A percentile compares a stretch with the other conserved stretches of the same genome.
phyloP scores from a whole-genome alignment of 2,888 invertebrate species.

The Halictus quadricinctus region DNA sequence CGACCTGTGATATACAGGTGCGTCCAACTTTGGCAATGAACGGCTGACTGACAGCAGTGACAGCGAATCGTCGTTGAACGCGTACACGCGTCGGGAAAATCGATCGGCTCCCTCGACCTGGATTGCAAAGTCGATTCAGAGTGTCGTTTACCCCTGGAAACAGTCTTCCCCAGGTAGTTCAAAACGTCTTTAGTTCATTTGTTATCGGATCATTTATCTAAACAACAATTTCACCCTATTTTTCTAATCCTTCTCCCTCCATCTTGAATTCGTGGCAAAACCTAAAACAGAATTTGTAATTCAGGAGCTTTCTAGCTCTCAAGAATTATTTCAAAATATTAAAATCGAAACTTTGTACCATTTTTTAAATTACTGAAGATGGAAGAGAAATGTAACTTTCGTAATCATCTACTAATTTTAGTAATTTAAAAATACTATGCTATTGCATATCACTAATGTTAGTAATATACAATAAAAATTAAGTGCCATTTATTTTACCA shows the following conservation, averaged over 20 bases:
- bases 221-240: neutral
- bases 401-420: neutral
- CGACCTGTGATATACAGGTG: slow-evolving; percentile 21
- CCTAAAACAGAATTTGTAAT: neutral
- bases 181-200: neutral
- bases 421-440: too few species aligned
- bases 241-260: neutral
- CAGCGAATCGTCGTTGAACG: slow-evolving; percentile 14
- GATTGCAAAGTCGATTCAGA: slow-evolving; percentile 29
- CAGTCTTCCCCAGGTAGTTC: neutral
- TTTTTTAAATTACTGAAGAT: neutral
- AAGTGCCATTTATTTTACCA: neutral
- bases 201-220: neutral
- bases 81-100: slow-evolving; percentile 9
- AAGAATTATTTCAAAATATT: neutral
- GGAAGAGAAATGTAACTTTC: neutral
- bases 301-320: too few species aligned
- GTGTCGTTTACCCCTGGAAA: slow-evolving; percentile 10
- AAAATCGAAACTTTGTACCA: neutral
- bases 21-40: slow-evolving; percentile 49
- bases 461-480: neutral
- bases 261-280: neutral
- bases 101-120: slow-evolving; percentile 26
- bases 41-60: slow-evolving; percentile 8
- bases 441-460: neutral